Evolutionary conservation across 1,140 invertebrate species (phyloP).

Genomic region (Meteorus sp.): DNA sequence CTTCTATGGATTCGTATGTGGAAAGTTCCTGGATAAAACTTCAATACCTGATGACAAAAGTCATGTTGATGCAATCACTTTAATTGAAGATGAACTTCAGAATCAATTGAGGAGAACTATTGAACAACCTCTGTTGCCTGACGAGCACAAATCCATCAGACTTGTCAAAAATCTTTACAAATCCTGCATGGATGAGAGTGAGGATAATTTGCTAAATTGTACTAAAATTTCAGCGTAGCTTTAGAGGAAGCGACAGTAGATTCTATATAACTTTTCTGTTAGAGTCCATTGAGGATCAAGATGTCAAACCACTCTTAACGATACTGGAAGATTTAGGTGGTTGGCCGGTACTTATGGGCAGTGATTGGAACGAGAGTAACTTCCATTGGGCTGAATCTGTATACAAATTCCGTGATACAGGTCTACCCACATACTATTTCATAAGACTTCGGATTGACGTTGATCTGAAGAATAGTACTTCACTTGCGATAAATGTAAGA

Average conservation of each 20-base stretch:
- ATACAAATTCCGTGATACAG: conserved; percentile 75
- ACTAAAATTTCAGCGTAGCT: no score
- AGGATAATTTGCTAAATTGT: no score
- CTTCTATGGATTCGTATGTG: conserved; percentile 76
- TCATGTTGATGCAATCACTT: conserved; percentile 77
- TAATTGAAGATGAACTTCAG: conserved; percentile 77
- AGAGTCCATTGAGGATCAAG: conserved; percentile 74
- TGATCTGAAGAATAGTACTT: conserved; percentile 89
- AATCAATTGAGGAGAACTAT: conserved; percentile 77
- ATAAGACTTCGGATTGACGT: conserved; percentile 89
- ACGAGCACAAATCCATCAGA: conserved; percentile 73
- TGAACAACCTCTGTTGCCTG: conserved; percentile 65
- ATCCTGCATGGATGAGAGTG: conserved; percentile 85
- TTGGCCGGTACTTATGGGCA: conserved; percentile 85
- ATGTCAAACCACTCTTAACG: conserved; percentile 69
- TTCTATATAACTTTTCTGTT: conserved; percentile 32
- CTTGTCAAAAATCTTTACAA: conserved; percentile 78
- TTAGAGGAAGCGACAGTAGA: background rate
- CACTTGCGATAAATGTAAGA: no score
- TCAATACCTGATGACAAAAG: conserved; percentile 68
- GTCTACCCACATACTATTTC: conserved; percentile 88
- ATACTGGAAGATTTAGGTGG: conserved; percentile 81
- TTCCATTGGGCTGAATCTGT: conserved; percentile 84
- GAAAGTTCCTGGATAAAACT: conserved; percentile 46
- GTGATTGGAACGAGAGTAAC: conserved; percentile 70